Percentiles rank a stretch among this genome's conserved stretches.
Evolutionary conservation across 2,888 invertebrate species (phyloP).

Genomic region (Lasioglossum malachurum): DNA sequence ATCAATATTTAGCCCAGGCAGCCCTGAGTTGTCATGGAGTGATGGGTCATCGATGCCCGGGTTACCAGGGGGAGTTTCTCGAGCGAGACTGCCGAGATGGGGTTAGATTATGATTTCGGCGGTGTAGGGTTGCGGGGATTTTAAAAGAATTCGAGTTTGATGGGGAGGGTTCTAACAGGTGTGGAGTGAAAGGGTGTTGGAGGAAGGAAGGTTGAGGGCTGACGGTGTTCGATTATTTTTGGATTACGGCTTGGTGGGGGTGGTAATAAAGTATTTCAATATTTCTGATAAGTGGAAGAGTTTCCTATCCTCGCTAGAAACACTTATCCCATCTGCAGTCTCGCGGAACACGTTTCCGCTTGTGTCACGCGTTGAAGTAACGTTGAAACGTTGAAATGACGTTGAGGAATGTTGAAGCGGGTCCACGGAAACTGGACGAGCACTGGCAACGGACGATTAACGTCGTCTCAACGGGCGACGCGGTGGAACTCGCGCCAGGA

Average conservation of each 20-base stretch:
- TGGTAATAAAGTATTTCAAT: neutral
- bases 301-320: neutral
- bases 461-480: neutral
- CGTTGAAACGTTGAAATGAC: neutral
- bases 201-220: neutral
- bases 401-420: neutral
- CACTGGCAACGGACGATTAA: neutral
- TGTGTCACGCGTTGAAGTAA: neutral
- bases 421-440: neutral
- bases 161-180: neutral
- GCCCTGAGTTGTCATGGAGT: neutral
- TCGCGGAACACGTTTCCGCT: neutral
- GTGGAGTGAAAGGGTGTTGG: neutral
- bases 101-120: neutral
- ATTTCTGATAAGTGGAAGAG: too few relatives aligned
- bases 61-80: neutral
- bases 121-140: neutral
- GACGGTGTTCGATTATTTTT: neutral
- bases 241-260: neutral
- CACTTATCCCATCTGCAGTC: neutral
- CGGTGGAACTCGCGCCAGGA: neutral
- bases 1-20: constrained; percentile 20
- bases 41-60: constrained; percentile 14
- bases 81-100: neutral
- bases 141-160: neutral